Percentiles rank a stretch among this genome's conserved stretches.
phyloP scores from a whole-genome alignment of 1,140 invertebrate species.

The Drosophila ercepeae region DNA sequence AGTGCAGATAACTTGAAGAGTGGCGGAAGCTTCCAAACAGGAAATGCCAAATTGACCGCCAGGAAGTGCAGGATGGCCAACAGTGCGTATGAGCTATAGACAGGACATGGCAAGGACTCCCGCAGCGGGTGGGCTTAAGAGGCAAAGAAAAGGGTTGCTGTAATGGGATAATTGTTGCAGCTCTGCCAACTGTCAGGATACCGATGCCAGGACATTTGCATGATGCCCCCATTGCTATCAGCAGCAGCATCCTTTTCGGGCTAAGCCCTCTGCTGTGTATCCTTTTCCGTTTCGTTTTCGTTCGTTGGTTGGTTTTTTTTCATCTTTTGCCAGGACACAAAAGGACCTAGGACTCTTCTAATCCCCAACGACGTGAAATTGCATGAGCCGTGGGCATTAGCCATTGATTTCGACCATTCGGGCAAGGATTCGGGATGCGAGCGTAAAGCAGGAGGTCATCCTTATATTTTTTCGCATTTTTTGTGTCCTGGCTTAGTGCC shows the following conservation, averaged over 20 bases:
- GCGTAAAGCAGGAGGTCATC: not conserved
- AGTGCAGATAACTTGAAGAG: not conserved
- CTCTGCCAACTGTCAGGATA: conserved; percentile 51
- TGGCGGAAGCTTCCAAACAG: conserved; percentile 31
- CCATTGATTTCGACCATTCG: conserved; percentile 69
- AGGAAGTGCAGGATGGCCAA: conserved; percentile 56
- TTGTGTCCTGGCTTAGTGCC: conserved; percentile 67
- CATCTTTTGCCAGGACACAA: not conserved
- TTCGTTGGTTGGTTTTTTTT: not conserved
- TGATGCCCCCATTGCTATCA: conserved; percentile 1
- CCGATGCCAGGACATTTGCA: conserved; percentile 23
- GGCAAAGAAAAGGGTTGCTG: conserved; percentile 54
- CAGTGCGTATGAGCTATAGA: conserved; percentile 63
- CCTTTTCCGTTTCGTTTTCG: conserved; percentile 18
- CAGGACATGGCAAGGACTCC: not conserved
- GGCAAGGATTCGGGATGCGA: conserved; percentile 11
- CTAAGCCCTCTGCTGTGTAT: conserved; percentile 8
- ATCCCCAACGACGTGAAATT: conserved; percentile 65
- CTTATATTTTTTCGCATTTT: conserved; percentile 1
- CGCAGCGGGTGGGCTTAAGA: conserved; percentile 50
- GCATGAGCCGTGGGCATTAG: conserved; percentile 75
- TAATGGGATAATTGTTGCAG: conserved; percentile 80
- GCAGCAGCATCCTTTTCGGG: conserved; percentile 6
- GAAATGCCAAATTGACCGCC: conserved; percentile 82
- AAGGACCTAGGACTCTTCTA: conserved; percentile 36